phyloP scores from a whole-genome alignment of 2,113 vertebrate species.

The Pituophis catenifer region DNA sequence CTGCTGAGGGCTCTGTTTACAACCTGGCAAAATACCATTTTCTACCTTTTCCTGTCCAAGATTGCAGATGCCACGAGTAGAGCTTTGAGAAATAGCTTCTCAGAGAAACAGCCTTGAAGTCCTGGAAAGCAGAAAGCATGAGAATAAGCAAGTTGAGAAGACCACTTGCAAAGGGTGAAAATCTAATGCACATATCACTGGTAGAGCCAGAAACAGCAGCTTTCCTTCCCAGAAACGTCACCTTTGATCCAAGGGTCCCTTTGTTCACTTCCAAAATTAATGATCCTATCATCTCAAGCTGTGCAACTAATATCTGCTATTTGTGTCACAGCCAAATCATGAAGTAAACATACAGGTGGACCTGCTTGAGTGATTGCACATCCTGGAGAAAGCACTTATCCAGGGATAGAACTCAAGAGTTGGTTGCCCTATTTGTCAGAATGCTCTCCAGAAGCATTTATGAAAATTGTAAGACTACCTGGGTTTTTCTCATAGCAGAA shows the following conservation, averaged over 20 bases:
- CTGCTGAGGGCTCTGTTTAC: background rate
- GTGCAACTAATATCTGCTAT: background rate
- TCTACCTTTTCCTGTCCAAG: background rate
- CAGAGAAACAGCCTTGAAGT: background rate
- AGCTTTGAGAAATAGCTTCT: background rate
- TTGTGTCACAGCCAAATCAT: background rate
- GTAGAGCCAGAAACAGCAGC: background rate
- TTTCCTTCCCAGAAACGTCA: background rate
- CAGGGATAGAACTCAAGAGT: background rate
- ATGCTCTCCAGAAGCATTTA: background rate
- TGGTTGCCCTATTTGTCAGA: background rate
- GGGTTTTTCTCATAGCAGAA: background rate
- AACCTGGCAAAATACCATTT: background rate
- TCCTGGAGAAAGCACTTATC: background rate
- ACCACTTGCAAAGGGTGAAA: background rate
- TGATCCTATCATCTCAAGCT: background rate
- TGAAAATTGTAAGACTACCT: background rate
- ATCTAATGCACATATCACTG: background rate
- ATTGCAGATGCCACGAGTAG: background rate
- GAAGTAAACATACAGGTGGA: background rate
- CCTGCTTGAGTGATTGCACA: background rate
- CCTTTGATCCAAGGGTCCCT: background rate
- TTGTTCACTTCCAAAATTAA: background rate
- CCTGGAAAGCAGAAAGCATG: background rate
- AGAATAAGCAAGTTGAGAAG: background rate